Conservation (phyloP, 1,140 invertebrate species). For the Planococcus citri region DNA sequence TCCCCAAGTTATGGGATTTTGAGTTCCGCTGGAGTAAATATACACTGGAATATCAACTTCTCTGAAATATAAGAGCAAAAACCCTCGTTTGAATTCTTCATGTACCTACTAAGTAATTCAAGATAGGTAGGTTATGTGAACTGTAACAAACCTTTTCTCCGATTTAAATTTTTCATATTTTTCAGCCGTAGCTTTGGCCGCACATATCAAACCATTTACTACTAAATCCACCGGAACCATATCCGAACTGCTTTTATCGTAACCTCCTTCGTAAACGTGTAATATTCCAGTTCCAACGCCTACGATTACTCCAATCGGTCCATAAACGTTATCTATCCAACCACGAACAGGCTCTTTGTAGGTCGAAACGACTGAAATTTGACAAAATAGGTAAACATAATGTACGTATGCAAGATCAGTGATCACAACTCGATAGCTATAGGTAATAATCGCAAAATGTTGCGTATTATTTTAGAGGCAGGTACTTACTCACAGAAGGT, state of each 20-base stretch:
- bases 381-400: not conserved
- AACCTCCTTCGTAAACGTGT: slow-evolving; percentile 41
- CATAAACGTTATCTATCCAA: slow-evolving; percentile 83
- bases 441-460: no score
- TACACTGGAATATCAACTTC: slow-evolving; percentile 40
- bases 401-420: not conserved
- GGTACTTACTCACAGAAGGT: slow-evolving; percentile 51
- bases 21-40: slow-evolving; percentile 54
- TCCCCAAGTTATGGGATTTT: slow-evolving; percentile 52
- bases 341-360: slow-evolving; percentile 58
- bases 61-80: slow-evolving; percentile 17
- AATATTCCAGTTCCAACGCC: slow-evolving; percentile 48
- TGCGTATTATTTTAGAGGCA: not conserved
- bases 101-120: not conserved
- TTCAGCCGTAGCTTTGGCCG: slow-evolving; percentile 39
- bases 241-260: slow-evolving; percentile 45
- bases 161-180: slow-evolving; percentile 12
- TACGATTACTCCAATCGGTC: slow-evolving; percentile 52
- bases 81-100: no score
- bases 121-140: not conserved
- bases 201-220: slow-evolving; percentile 65
- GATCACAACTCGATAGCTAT: no score
- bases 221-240: slow-evolving; percentile 77
- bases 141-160: not conserved
- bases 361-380: slow-evolving; percentile 58